Percentiles rank a stretch among this genome's conserved stretches.
Conservation (phyloP, 1,140 invertebrate species). For the Drosophila subpulchrella region DNA sequence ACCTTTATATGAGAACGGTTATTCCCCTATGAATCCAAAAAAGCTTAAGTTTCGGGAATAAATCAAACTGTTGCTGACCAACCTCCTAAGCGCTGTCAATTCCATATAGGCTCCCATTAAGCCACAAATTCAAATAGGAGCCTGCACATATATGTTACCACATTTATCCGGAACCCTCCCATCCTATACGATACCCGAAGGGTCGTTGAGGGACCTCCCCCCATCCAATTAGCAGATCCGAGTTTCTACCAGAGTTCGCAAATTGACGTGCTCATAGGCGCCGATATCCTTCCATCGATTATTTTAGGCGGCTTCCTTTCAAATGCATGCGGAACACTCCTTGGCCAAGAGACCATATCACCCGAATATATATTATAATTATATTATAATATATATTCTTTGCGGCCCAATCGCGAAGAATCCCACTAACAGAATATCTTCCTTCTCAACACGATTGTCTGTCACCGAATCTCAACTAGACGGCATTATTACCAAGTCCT, state of each 20-base stretch:
- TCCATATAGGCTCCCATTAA: neutral
- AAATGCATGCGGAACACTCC: neutral
- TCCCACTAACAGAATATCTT: neutral
- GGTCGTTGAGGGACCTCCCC: neutral
- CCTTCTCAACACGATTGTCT: neutral
- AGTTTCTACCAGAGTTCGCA: neutral
- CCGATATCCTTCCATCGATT: slow-evolving; percentile 2
- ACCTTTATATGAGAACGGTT: too few species aligned
- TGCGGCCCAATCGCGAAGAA: neutral
- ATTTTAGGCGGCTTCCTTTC: neutral
- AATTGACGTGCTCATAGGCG: slow-evolving; percentile 2
- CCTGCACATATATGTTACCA: neutral
- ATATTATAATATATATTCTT: too few species aligned
- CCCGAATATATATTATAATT: too few species aligned
- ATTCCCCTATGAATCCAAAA: neutral
- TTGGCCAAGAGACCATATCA: slow-evolving; percentile 4
- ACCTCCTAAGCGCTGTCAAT: neutral
- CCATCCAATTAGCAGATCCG: neutral
- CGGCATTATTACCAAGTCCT: neutral
- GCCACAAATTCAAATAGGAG: neutral
- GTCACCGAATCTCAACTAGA: slow-evolving; percentile 1
- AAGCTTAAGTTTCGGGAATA: neutral
- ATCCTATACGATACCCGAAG: neutral
- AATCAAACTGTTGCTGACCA: neutral
- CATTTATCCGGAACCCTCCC: neutral